Evolutionary conservation across 2,113 vertebrate species (phyloP), one percentile per base, ranked within the genome.

Genomic region (Numida meleagris): DNA sequence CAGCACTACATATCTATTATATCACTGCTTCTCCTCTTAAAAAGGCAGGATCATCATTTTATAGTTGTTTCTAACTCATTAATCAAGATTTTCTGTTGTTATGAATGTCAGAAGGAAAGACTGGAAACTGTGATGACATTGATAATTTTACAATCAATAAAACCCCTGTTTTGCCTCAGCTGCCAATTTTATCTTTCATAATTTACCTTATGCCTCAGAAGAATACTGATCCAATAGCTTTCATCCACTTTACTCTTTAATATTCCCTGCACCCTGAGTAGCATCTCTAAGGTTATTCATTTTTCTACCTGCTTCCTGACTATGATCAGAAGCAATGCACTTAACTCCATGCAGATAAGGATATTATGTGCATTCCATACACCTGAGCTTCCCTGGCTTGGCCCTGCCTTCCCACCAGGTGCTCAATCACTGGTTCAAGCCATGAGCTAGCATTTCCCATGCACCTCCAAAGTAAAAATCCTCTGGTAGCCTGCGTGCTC

Each of bases 131-230:
- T 76, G 63, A 70, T 18, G 58, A 59, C 8, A 85, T 11, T 3
- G 3, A 27, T 66, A 50, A 87, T 79, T 83, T 84, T 72, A 12
- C 42, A 65, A 66, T 83, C 42, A 77, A 65, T 42, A 88, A 45
- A 68, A 86, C 17, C 4, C 5, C 42, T 21, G 15, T 57, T 75
- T 86, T 86, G 25, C 31, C 36, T 92, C 70, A 86, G 58, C 15
- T 40, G 84, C 36, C 19, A 84, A 50, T 82, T 94, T 85, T 85
- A 66, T 84, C 57, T 89, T 61, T 55, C 5, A 0, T 42, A 66
- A 73, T 87, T 92, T 95, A 85, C 36, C 24, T 94, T 90, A 21
- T 73, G n/a, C 48, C 66, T 84, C 73, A 79, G 77, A 89, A 75
- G 61, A 95, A 75, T 57, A 9, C 9, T 92, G 62, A 65, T 40